Percentiles rank a stretch among this genome's conserved stretches.
Conservation (phyloP, 2,797 vertebrate genomes). For the Coccyzus lansbergi region DNA sequence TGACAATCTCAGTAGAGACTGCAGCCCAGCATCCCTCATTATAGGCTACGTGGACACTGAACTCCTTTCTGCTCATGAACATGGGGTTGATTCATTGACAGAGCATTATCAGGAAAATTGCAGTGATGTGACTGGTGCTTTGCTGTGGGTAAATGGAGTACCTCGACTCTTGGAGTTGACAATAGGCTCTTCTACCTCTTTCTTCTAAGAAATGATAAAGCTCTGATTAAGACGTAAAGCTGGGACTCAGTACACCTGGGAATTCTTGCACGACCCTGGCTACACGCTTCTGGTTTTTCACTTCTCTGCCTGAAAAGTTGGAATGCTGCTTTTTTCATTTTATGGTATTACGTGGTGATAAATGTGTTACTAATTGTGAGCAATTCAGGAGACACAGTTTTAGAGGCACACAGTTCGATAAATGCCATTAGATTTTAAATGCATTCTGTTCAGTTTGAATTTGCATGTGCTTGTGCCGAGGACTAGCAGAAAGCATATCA, state of each 20-base stretch:
- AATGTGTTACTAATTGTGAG: conserved; percentile 1
- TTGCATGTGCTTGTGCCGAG: background rate
- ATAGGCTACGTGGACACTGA: conserved; percentile 50
- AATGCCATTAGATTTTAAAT: conserved; percentile 10
- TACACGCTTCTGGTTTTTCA: conserved; percentile 2
- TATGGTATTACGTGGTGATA: background rate
- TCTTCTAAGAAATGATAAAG: conserved; percentile 45
- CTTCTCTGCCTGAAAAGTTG: conserved; percentile 28
- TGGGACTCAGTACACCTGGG: background rate
- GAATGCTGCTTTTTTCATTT: background rate
- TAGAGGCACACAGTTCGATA: background rate
- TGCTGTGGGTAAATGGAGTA: conserved; percentile 55
- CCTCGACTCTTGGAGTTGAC: conserved; percentile 51
- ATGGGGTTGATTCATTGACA: conserved; percentile 59
- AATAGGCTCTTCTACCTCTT: background rate
- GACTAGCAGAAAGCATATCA: background rate
- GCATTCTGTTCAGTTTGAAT: background rate
- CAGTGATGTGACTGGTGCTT: conserved; percentile 26
- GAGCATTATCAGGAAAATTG: conserved; percentile 59
- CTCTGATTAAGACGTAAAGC: conserved; percentile 32
- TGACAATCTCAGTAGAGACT: conserved; percentile 60
- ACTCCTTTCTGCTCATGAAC: conserved; percentile 36
- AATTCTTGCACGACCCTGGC: conserved; percentile 18
- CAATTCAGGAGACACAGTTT: background rate
- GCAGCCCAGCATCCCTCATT: conserved; percentile 47